phyloP scores from a whole-genome alignment of 2,113 vertebrate species.

The Pachycephala philippinensis region DNA sequence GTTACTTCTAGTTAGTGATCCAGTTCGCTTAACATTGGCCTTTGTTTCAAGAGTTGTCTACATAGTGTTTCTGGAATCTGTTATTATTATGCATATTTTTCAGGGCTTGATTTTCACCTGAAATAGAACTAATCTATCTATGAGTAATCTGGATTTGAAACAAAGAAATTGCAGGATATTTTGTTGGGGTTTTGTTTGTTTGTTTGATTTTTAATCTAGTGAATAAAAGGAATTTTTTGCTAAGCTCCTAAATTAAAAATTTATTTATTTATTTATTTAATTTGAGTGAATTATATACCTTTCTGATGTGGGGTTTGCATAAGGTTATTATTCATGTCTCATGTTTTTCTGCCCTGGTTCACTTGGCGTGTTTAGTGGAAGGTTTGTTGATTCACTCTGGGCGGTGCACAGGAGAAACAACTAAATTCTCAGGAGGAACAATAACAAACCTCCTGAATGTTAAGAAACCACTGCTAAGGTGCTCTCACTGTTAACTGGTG shows the following conservation, averaged over 20 bases:
- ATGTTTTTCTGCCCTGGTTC: not conserved
- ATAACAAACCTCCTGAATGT: not conserved
- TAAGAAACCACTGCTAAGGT: not conserved
- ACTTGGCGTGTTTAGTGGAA: accelerated
- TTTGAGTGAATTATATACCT: not conserved
- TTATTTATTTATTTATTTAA: not conserved
- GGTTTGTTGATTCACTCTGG: not conserved
- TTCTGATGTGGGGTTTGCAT: not conserved
- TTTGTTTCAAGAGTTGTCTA: not conserved
- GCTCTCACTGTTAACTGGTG: not conserved
- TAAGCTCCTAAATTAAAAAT: not conserved
- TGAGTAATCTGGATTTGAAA: not conserved
- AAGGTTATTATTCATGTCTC: not conserved
- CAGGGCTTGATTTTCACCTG: not conserved
- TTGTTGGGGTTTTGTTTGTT: not conserved
- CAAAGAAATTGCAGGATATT: not conserved
- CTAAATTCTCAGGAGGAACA: not conserved
- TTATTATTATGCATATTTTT: not conserved
- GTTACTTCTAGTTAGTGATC: not conserved
- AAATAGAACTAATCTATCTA: not conserved
- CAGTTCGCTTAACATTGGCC: not conserved
- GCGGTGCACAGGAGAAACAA: not conserved
- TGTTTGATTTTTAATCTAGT: not conserved
- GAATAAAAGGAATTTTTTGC: not conserved
- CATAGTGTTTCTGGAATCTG: not conserved